These are phyloP conservation scores for Cuniculus paca DNA, from an alignment of 2,797 vertebrate genomes.

Conservation along the genomic window DNA sequence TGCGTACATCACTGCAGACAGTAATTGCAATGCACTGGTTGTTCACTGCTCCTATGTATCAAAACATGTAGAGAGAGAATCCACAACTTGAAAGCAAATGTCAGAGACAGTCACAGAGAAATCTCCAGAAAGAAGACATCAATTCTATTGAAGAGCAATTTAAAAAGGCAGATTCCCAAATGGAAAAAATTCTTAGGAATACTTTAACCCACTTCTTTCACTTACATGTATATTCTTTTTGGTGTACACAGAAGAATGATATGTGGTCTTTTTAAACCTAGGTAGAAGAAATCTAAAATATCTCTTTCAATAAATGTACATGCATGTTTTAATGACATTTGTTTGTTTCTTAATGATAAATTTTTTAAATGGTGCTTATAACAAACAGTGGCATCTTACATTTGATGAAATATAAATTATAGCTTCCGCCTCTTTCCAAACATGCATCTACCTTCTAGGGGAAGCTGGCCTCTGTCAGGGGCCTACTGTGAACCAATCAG, in stretches of 20 bases:
- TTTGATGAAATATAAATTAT: background rate
- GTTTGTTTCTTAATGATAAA: background rate
- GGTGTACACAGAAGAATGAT: background rate
- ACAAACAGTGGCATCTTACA: background rate
- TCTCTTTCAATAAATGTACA: background rate
- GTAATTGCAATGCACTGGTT: background rate
- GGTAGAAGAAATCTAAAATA: background rate
- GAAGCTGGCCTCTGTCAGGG: background rate
- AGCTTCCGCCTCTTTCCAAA: background rate
- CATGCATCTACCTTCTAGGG: background rate
- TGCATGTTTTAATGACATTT: background rate
- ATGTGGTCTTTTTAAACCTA: background rate
- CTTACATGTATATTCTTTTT: background rate
- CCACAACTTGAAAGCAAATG: background rate
- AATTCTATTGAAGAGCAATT: background rate
- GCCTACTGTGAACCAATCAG: background rate
- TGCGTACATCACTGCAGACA: background rate
- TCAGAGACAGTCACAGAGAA: background rate
- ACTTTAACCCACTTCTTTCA: background rate
- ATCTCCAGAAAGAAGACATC: background rate
- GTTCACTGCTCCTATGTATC: background rate
- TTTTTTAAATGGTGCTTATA: background rate
- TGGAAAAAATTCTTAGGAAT: background rate
- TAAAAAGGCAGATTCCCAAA: background rate
- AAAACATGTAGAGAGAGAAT: background rate